Conservation (phyloP, 53 echinoderm and acorn worm species). For the Stichopus horrens region DNA sequence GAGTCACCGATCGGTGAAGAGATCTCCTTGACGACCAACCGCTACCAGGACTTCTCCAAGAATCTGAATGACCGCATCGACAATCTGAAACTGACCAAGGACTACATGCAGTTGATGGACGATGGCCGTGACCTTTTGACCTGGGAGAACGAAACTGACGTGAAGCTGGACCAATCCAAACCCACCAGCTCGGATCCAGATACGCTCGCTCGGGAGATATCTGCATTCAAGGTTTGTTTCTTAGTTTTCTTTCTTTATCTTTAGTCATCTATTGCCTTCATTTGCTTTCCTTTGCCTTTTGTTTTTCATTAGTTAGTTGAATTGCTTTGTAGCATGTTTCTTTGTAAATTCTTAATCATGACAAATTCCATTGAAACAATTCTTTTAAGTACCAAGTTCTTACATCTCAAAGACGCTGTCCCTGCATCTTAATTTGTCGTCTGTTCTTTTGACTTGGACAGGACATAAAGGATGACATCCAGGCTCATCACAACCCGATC, state of each 20-base stretch:
- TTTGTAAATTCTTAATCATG: too few species aligned
- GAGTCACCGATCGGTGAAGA: constrained; percentile 67
- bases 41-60: constrained; percentile 73
- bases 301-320: neutral
- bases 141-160: constrained; percentile 70
- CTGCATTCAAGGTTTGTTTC: constrained; percentile 67
- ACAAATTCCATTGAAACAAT: too few species aligned
- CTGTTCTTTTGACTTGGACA: neutral
- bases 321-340: too few species aligned
- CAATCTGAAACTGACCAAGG: constrained; percentile 77
- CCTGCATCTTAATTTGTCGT: too few species aligned
- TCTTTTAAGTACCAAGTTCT: too few species aligned
- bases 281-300: neutral
- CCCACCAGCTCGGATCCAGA: constrained; percentile 80
- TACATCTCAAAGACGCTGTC: too few species aligned
- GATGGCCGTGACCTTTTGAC: constrained; percentile 65
- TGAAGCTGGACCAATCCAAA: constrained; percentile 63
- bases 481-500: constrained; percentile 67
- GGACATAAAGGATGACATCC: constrained; percentile 67
- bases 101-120: constrained; percentile 62
- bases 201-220: constrained; percentile 78
- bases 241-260: neutral
- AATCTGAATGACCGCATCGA: constrained; percentile 77
- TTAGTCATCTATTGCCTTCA: neutral
- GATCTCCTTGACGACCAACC: constrained; percentile 65